Evolutionary conservation across 2,113 vertebrate species (phyloP).

Genomic region (Apeltes quadracus): DNA sequence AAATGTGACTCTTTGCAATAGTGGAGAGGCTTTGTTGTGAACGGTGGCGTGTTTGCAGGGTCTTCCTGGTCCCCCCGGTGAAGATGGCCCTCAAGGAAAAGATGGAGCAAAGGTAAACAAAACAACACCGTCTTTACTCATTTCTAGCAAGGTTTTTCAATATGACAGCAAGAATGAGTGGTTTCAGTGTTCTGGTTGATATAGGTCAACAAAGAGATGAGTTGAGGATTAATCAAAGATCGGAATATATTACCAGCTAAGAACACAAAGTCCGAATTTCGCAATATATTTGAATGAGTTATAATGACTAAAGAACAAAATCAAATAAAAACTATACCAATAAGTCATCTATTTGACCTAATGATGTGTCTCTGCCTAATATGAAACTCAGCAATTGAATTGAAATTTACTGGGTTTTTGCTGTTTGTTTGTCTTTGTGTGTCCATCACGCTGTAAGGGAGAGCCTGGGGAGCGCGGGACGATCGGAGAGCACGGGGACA

Average conservation of each 20-base stretch:
- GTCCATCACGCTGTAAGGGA: conserved; percentile 81
- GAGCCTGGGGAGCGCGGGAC: conserved; percentile 85
- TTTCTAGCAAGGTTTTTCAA: not conserved
- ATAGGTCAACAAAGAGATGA: not conserved
- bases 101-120: conserved; percentile 90
- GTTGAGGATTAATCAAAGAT: not conserved
- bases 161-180: not conserved
- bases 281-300: not conserved
- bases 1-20: not conserved
- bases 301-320: not conserved
- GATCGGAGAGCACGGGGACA: conserved; percentile 88
- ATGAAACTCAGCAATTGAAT: not conserved
- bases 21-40: not conserved
- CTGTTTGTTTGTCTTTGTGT: not conserved
- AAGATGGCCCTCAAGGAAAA: conserved; percentile 94
- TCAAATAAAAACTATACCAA: not conserved
- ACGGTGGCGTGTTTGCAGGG: conserved; percentile 82
- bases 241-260: too few species aligned
- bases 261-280: not conserved
- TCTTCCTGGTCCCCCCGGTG: conserved; percentile 87
- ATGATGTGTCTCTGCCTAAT: not conserved
- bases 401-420: not conserved
- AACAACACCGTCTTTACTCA: conserved; percentile 2
- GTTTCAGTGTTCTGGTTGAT: not conserved
- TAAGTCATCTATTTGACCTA: not conserved